phyloP scores from a whole-genome alignment of 2,888 invertebrate species.

The Orchesellides sinensis region DNA sequence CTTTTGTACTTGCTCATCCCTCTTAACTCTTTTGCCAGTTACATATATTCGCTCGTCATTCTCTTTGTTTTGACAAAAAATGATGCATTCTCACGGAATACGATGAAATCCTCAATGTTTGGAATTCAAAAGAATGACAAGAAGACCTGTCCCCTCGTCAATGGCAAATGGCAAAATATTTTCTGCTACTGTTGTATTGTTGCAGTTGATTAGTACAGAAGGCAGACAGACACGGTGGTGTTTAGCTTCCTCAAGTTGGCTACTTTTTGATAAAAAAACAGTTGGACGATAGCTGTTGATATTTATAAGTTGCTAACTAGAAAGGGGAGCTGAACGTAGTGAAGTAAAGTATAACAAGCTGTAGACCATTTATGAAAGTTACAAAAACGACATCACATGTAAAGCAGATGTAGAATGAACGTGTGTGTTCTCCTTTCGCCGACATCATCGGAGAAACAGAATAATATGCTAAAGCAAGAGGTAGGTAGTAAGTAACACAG shows the following conservation, averaged over 20 bases:
- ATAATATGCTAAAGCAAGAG: slow-evolving; percentile 8
- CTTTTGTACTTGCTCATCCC: slow-evolving; percentile 9
- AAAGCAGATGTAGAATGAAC: background rate
- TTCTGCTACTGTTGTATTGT: slow-evolving; percentile 9
- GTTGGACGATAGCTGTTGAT: background rate
- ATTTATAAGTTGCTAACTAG: too few relatives aligned
- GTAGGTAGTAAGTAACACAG: slow-evolving; percentile 18
- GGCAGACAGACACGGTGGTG: background rate
- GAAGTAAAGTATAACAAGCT: background rate
- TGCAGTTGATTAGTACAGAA: background rate
- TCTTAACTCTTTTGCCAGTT: slow-evolving; percentile 5
- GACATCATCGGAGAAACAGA: background rate
- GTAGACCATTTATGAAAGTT: background rate
- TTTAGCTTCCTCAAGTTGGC: background rate
- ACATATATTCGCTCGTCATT: background rate
- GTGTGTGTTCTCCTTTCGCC: slow-evolving; percentile 46
- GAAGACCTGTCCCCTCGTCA: slow-evolving; percentile 19
- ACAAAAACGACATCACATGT: background rate
- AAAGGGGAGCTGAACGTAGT: too few relatives aligned
- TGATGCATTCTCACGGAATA: slow-evolving; percentile 59
- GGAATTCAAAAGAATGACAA: slow-evolving; percentile 44
- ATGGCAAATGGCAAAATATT: slow-evolving; percentile 12
- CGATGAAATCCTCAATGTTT: slow-evolving; percentile 34
- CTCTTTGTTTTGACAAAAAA: slow-evolving; percentile 57
- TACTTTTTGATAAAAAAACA: background rate